Base-by-base conservation (phyloP, 2,113 vertebrate genomes). In the Sardina pilchardus region DNA sequence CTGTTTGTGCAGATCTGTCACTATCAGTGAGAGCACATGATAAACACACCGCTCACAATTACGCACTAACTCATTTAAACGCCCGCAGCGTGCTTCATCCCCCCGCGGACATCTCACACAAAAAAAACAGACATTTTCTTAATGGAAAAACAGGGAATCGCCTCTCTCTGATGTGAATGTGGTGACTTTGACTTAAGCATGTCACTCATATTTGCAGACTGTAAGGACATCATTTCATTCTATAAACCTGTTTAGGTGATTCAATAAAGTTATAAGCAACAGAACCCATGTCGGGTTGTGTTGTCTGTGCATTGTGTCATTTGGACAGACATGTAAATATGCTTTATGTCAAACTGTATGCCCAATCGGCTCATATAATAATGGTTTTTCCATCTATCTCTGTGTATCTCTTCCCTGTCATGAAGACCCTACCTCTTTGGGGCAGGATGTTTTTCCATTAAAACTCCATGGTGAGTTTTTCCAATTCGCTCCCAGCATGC, bases 371-470 rank as follows among this genome's bases (percentile, higher is more conserved):
- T 95, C 94, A 93, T 71, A 95, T 95, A 95, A 96, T 96, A 94
- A 96, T 91, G 94, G 93, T 93, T 96, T 97, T 93, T 96, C 94
- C 94, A 93, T 98, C 96, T 98, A 97, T 98, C 95, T 97, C 94
- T 98, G 96, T 97, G 93, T 95, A 94, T 97, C 96, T 96, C 93
- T 94, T 93, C 95, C 93, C 90, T 92, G 93, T 92, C 91, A 90
- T 94, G 96, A 98, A 99, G 98, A 97, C 98, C 97, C 96, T 99
- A 99, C 97, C 97, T 99, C 96, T 99, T 99, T 98, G 98, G 98
- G 97, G 97, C 97, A 95, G 98, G 98, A 96, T 99, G 98, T 97
- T 99, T 99, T 99, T 98, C 98, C 96, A 98, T 99, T 95, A 99
- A 97, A 99, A 97, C 98, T 97, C 98, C 98, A 92, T 99, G 98